A percentile compares a stretch with the other conserved stretches of the same genome.
Evolutionary conservation across 35 echinoderm and acorn worm genomes (phyloP).

Genomic region (Apostichopus japonicus): DNA sequence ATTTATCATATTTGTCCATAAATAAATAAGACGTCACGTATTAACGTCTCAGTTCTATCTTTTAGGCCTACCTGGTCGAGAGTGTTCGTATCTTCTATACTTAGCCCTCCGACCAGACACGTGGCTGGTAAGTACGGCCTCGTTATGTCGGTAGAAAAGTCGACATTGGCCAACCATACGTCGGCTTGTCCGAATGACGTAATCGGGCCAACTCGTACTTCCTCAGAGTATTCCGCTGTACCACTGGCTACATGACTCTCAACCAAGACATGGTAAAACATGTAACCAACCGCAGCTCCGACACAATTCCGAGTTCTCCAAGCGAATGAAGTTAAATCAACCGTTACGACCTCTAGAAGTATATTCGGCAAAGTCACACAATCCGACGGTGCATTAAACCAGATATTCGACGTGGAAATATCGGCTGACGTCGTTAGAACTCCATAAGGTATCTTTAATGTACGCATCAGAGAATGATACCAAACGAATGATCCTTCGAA

Average conservation of each 20-base stretch:
- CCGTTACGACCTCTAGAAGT: background rate
- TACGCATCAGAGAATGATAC: constrained; percentile 25
- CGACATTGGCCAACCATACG: constrained; percentile 18
- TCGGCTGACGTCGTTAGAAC: constrained; percentile 25
- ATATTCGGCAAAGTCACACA: background rate
- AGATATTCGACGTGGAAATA: background rate
- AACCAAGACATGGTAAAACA: background rate
- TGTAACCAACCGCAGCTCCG: too few species aligned
- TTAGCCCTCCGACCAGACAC: constrained; percentile 26
- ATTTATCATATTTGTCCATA: background rate
- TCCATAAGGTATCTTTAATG: constrained; percentile 15
- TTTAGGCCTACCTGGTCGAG: background rate
- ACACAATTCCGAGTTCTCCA: constrained; percentile 2
- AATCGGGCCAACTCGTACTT: background rate
- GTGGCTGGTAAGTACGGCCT: constrained; percentile 36
- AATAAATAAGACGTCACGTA: background rate
- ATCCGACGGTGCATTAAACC: background rate
- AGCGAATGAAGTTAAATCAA: background rate
- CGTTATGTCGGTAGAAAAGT: constrained; percentile 2
- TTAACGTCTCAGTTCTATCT: background rate
- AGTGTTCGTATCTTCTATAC: background rate
- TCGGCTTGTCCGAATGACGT: constrained; percentile 14
- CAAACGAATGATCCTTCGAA: constrained; percentile 43
- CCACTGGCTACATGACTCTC: background rate
- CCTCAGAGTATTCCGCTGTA: background rate